phyloP scores from a whole-genome alignment of 1,140 invertebrate species.

The Calosoma granatense region DNA sequence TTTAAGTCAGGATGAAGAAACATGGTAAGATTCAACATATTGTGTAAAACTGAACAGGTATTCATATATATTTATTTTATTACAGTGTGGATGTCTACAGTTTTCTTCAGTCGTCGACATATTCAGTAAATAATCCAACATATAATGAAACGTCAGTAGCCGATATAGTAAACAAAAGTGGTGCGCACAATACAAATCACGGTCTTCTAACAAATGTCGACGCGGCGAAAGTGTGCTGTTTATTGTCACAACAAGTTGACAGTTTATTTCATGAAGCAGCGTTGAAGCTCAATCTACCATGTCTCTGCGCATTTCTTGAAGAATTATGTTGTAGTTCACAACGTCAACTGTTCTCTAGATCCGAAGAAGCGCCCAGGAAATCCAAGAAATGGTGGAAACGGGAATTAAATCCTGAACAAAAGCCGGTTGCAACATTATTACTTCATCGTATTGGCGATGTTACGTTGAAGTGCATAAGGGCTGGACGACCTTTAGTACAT shows the following conservation, averaged over 20 bases:
- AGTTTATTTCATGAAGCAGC: conserved; percentile 77
- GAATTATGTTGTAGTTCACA: conserved; percentile 49
- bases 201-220: conserved; percentile 66
- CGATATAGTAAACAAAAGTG: conserved; percentile 55
- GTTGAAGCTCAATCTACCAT: conserved; percentile 71
- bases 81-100: conserved; percentile 70
- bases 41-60: conserved; percentile 9
- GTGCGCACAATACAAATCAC: conserved; percentile 41
- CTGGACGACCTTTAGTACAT: conserved; percentile 78
- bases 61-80: conserved; percentile 18
- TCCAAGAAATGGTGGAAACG: conserved; percentile 44
- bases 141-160: conserved; percentile 38
- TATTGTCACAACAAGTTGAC: conserved; percentile 76
- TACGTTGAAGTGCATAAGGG: conserved; percentile 74
- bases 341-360: conserved; percentile 24
- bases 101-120: conserved; percentile 57
- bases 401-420: conserved; percentile 34
- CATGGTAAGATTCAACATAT: conserved; percentile 42
- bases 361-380: conserved; percentile 28
- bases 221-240: conserved; percentile 77
- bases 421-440: conserved; percentile 44
- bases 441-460: conserved; percentile 77
- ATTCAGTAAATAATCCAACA: conserved; percentile 16
- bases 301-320: conserved; percentile 69
- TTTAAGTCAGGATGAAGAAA: conserved; percentile 53